Evolutionary conservation across 1,140 invertebrate genomes (phyloP).

Genomic region (Rhizoglyphus robini): DNA sequence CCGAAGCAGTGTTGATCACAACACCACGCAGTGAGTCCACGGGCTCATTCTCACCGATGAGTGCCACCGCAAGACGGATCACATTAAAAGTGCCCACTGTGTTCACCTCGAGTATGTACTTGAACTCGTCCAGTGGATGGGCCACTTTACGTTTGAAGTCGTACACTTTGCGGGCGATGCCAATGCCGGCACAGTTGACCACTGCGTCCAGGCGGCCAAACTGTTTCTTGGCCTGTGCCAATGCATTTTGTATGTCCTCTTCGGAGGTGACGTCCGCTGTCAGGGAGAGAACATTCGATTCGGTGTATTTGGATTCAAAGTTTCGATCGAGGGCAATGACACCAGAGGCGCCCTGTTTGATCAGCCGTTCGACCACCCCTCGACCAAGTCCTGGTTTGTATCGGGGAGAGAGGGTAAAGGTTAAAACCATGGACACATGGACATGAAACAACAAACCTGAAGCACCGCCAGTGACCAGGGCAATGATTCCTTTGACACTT

Average conservation of each 20-base stretch:
- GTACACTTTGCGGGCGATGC: conserved; percentile 67
- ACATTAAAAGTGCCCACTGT: conserved; percentile 88
- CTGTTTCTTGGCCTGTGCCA: conserved; percentile 52
- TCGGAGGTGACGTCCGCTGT: conserved; percentile 57
- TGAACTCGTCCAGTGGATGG: conserved; percentile 49
- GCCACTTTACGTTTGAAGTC: conserved; percentile 71
- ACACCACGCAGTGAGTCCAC: conserved; percentile 63
- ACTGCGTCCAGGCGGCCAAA: conserved; percentile 71
- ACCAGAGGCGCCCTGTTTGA: conserved; percentile 55
- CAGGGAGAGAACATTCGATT: conserved; percentile 4
- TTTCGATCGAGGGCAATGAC: conserved; percentile 63
- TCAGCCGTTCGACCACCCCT: conserved; percentile 65
- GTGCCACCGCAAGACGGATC: conserved; percentile 56
- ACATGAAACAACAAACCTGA: too few relatives aligned
- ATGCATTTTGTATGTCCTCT: conserved; percentile 56
- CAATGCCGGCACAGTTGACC: conserved; percentile 92
- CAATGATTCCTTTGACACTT: conserved; percentile 36
- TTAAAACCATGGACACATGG: too few relatives aligned
- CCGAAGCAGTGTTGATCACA: conserved; percentile 85
- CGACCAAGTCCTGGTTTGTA: conserved; percentile 59
- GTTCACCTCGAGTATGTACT: conserved; percentile 52
- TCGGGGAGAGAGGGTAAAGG: too few relatives aligned
- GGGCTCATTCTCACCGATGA: conserved; percentile 71
- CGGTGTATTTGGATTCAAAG: conserved; percentile 3
- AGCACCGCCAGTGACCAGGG: conserved; percentile 78